Base-by-base conservation (phyloP, 1,140 invertebrate genomes). In the Matsumurasca onukii region DNA sequence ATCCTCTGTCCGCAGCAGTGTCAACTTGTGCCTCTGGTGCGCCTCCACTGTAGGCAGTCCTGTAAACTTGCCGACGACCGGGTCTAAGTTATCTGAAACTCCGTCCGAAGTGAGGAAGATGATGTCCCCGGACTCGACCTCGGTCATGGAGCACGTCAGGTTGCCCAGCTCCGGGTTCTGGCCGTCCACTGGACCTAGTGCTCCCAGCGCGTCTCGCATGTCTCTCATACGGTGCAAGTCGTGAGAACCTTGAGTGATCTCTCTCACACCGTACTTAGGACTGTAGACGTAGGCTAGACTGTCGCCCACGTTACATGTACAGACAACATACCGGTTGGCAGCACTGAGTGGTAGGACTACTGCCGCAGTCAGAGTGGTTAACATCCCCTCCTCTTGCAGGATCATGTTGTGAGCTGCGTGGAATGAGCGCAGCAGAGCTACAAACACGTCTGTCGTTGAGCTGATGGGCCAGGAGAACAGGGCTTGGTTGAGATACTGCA, bases 71-170 rank as follows among this genome's bases (percentile, higher is more conserved):
- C 94, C 94, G 67, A 97, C 94, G 49, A 96, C 94, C 1, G 94
- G 95, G 82, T 97, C 94, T 78, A 96, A 95, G 77, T 97, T 97
- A 76, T 97, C 94, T 13, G 92, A 94, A 29, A 97, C 88, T n/a
- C 94, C 94, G 78, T 97, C 94, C 20, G 91, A 93, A 0, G 93
- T 94, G 15, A 97, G 83, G 77, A 95, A 94, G 31, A 97, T 90
- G 71, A 96, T 89, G 78, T 97, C 95, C 12, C 91, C 92, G 39
- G 84, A 78, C 62, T 94, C 90, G 24, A 93, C 85, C 70, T 93
- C 88, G 0, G 92, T 96, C 84, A 97, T 87, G 0, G 93, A 92
- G 72, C 94, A 90, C 0, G 94, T 97, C 15, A 97, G 82, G 80
- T 97, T 97, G 73, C 92, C 92, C 31, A 97, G 80, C 82, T 97